These are phyloP conservation scores for Syngnathus rostellatus DNA, from an alignment of 2,797 vertebrate species.

Conservation along the genomic window DNA sequence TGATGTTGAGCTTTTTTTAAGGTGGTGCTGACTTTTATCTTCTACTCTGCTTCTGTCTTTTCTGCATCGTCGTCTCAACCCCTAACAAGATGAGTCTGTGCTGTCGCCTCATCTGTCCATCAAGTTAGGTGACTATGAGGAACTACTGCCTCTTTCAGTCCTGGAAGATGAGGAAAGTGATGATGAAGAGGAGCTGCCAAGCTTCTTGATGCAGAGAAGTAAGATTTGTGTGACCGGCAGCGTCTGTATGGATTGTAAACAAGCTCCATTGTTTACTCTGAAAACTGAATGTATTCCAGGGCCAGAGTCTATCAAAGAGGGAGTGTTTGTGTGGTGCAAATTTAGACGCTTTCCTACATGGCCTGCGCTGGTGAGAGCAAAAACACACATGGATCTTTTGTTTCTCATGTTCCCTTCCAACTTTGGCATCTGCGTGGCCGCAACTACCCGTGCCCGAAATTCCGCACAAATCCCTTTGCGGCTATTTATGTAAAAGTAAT, in stretches of 20 bases:
- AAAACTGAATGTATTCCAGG: conserved; percentile 58
- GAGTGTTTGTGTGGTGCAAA: conserved; percentile 87
- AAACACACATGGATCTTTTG: background rate
- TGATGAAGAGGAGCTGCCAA: conserved; percentile 79
- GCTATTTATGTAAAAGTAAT: background rate
- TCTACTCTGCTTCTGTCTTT: background rate
- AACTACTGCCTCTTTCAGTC: conserved; percentile 34
- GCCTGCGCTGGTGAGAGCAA: conserved; percentile 82
- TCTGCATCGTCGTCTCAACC: background rate
- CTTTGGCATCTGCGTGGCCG: no score
- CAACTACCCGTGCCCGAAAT: no score
- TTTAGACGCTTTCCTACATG: conserved; percentile 79
- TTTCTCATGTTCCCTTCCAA: background rate
- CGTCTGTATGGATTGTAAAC: background rate
- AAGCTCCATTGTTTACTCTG: background rate
- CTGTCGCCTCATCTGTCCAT: conserved; percentile 64
- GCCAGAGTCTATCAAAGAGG: conserved; percentile 68
- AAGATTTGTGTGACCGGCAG: background rate
- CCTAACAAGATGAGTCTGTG: conserved; percentile 48
- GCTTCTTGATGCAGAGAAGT: conserved; percentile 62
- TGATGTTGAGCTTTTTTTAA: background rate
- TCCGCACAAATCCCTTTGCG: no score
- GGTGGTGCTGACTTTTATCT: no score
- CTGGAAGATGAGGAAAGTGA: conserved; percentile 50
- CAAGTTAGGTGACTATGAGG: conserved; percentile 55